These are phyloP conservation scores for Bagarius yarrelli DNA, from an alignment of 2,113 vertebrate genomes.

Conservation along the genomic window DNA sequence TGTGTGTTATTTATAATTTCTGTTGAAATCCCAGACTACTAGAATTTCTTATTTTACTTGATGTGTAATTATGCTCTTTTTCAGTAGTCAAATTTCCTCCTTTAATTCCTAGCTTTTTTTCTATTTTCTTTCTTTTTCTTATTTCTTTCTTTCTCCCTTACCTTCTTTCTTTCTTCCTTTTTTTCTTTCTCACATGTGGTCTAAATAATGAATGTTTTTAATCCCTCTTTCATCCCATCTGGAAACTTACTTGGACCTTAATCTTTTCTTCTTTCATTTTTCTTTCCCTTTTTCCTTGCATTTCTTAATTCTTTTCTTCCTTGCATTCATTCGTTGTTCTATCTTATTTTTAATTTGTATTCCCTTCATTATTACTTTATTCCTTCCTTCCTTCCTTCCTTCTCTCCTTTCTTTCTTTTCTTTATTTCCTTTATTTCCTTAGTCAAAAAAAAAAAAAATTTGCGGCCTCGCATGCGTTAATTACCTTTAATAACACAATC, in stretches of 20 bases:
- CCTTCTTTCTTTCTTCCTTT: neutral
- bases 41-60: neutral
- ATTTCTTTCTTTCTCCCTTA: neutral
- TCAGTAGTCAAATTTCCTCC: neutral
- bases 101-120: neutral
- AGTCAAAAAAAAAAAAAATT: neutral
- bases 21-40: neutral
- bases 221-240: no score
- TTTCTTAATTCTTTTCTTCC: no score
- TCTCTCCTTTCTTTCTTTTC: neutral
- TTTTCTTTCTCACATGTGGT: neutral
- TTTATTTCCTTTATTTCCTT: neutral
- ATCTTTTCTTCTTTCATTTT: no score
- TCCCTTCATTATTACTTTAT: neutral
- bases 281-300: neutral
- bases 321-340: neutral
- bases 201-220: no score
- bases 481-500: constrained; percentile 66
- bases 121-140: neutral
- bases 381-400: neutral
- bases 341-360: neutral
- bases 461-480: constrained; percentile 54
- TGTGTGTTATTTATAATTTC: neutral
- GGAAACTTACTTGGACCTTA: no score
- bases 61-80: neutral